Conservation (phyloP, 2,888 invertebrate genomes). For the Allygus modestus region DNA sequence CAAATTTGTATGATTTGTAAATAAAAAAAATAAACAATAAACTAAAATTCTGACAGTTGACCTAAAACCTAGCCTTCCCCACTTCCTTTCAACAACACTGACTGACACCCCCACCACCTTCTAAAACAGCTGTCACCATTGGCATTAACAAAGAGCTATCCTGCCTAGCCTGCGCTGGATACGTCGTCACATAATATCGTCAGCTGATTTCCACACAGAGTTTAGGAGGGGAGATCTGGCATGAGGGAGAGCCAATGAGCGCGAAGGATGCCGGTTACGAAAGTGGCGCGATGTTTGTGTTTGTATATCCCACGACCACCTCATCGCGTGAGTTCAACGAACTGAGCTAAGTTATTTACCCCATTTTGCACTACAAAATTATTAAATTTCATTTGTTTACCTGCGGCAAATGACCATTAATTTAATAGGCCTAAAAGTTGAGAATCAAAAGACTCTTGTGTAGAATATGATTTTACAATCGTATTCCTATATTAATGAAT, state of each 20-base stretch:
- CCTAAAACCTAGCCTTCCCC: background rate
- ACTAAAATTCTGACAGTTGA: conserved; percentile 5
- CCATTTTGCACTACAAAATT: too few species aligned
- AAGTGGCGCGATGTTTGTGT: conserved; percentile 53
- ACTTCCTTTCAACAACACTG: conserved; percentile 18
- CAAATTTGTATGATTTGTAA: background rate
- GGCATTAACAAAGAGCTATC: conserved; percentile 1
- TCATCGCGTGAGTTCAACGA: conserved; percentile 14
- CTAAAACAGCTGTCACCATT: conserved; percentile 13
- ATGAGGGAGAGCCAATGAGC: conserved; percentile 36
- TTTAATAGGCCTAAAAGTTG: too few species aligned
- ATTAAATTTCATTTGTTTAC: too few species aligned
- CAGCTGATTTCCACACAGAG: conserved; percentile 56
- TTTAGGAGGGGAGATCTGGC: conserved; percentile 47
- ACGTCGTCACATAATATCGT: background rate
- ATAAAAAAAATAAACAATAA: background rate
- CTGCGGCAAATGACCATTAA: too few species aligned
- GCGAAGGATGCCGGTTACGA: conserved; percentile 17
- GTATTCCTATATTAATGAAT: too few species aligned
- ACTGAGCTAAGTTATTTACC: background rate
- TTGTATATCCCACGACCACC: background rate
- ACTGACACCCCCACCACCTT: background rate
- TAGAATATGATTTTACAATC: too few species aligned
- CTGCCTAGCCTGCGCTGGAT: background rate
- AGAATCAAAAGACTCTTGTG: too few species aligned